Conservation (phyloP, 1,140 invertebrate species). For the Penaeus japonicus region DNA sequence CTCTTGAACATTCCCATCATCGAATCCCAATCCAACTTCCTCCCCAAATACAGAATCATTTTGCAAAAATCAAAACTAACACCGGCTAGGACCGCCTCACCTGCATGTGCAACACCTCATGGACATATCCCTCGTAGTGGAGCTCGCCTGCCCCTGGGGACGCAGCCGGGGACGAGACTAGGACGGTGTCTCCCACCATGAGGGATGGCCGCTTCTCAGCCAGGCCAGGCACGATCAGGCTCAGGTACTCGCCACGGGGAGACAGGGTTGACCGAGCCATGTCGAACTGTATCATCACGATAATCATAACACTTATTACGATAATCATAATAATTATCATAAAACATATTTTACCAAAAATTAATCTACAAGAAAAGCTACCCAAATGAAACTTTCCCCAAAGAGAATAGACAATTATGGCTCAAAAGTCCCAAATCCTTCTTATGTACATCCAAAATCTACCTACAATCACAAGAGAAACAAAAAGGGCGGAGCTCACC, state of each 20-base stretch:
- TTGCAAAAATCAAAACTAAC: no score
- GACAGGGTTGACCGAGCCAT: slow-evolving; percentile 73
- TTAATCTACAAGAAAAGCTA: no score
- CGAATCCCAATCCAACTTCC: no score
- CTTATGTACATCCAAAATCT: neutral
- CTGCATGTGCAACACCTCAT: slow-evolving; percentile 73
- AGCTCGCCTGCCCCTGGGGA: slow-evolving; percentile 53
- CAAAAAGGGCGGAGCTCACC: neutral
- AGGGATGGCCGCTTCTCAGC: slow-evolving; percentile 85
- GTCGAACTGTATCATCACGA: slow-evolving; percentile 77
- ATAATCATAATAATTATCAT: no score
- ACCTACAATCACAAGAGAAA: neutral
- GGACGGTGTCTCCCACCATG: slow-evolving; percentile 79
- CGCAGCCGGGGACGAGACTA: slow-evolving; percentile 65
- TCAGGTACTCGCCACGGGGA: slow-evolving; percentile 73
- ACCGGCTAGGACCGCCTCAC: slow-evolving; percentile 24
- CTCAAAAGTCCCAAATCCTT: no score
- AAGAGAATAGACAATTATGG: no score
- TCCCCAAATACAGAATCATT: no score
- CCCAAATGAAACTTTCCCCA: no score
- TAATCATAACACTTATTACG: no score
- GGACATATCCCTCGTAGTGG: slow-evolving; percentile 81
- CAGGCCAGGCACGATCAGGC: slow-evolving; percentile 79
- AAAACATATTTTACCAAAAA: no score
- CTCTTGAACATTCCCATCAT: no score